phyloP scores from a whole-genome alignment of 2,888 invertebrate species.

The Choreutis nemorana region DNA sequence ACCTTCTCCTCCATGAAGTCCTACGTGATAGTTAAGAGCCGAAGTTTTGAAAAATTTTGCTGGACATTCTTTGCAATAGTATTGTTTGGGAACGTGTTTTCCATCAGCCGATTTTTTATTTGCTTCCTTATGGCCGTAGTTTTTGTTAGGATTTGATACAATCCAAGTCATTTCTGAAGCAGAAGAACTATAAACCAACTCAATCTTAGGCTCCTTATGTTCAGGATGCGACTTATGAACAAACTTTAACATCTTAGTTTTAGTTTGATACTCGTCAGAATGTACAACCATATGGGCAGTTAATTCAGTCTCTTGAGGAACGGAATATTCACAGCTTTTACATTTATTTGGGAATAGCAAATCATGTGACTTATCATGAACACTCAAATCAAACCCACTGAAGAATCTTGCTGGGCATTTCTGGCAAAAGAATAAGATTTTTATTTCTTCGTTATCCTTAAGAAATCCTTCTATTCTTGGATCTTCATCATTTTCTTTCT shows the following conservation, averaged over 20 bases:
- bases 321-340: conserved; percentile 79
- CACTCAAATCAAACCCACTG: conserved; percentile 74
- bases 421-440: conserved; percentile 75
- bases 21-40: conserved; percentile 74
- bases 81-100: conserved; percentile 44
- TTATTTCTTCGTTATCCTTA: conserved; percentile 32
- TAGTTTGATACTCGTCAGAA: conserved; percentile 79
- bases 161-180: conserved; percentile 53
- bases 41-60: conserved; percentile 78
- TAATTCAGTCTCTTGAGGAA: conserved; percentile 74
- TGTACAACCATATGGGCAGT: conserved; percentile 77
- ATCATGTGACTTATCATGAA: conserved; percentile 77
- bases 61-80: conserved; percentile 71
- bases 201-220: conserved; percentile 70
- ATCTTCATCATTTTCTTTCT: conserved; percentile 24
- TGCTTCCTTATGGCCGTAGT: conserved; percentile 25
- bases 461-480: conserved; percentile 20
- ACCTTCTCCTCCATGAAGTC: conserved; percentile 70
- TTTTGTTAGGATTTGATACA: conserved; percentile 31
- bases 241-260: conserved; percentile 73
- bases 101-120: conserved; percentile 27
- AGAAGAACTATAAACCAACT: conserved; percentile 34
- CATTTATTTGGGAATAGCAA: conserved; percentile 72
- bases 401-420: conserved; percentile 87
- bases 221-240: conserved; percentile 70